These are phyloP conservation scores for Oryzias curvinotus DNA, from an alignment of 2,113 vertebrate species.

Conservation along the genomic window DNA sequence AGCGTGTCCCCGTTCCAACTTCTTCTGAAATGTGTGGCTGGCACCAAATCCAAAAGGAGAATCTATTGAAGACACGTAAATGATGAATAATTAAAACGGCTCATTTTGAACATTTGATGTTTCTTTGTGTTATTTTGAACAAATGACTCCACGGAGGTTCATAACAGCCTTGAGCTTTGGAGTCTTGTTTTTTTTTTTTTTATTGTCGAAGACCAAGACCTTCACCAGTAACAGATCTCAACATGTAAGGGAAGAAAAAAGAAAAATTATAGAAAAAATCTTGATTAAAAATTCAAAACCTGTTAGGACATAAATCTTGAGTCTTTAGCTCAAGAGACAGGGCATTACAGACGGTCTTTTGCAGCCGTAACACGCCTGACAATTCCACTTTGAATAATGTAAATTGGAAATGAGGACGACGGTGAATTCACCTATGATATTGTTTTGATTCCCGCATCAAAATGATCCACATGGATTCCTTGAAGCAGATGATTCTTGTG, in stretches of 20 bases:
- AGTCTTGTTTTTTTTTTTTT: conserved; percentile 4
- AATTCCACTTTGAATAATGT: conserved; percentile 1
- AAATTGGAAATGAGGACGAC: background rate
- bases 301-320: conserved; percentile 9
- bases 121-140: background rate
- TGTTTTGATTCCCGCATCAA: conserved; percentile 15
- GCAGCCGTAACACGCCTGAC: background rate
- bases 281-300: conserved; percentile 5
- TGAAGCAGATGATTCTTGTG: conserved; percentile 1
- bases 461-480: conserved; percentile 9
- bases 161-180: conserved; percentile 4
- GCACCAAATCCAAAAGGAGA: background rate
- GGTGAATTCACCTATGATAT: no score
- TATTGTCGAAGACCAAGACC: background rate
- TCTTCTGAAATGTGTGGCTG: background rate
- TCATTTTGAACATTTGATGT: background rate
- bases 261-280: no score
- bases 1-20: background rate
- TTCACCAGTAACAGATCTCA: background rate
- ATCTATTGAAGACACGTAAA: background rate
- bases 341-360: conserved; percentile 8
- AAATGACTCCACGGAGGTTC: background rate
- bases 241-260: no score
- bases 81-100: background rate
- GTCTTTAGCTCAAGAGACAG: no score